phyloP scores from a whole-genome alignment of 2,888 invertebrate genomes.

The Crossocerus cetratus region DNA sequence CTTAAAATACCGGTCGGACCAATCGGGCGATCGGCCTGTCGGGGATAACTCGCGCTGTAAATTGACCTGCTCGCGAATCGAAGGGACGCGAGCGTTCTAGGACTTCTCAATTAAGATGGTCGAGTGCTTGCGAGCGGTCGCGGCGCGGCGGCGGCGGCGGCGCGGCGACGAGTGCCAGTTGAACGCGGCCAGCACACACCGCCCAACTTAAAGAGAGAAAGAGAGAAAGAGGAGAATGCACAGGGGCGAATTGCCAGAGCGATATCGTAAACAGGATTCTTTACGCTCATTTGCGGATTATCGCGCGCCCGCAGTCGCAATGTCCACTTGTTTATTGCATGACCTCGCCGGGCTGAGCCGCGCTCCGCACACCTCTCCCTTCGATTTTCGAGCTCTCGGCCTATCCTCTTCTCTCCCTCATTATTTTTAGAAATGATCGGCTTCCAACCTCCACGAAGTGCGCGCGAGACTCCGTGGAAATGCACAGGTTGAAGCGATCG shows the following conservation, averaged over 20 bases:
- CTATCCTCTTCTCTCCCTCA: slow-evolving; percentile 22
- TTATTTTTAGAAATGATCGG: slow-evolving; percentile 44
- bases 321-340: slow-evolving; percentile 49
- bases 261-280: slow-evolving; percentile 59
- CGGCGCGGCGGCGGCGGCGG: too few species aligned
- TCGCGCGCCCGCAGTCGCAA: slow-evolving; percentile 37
- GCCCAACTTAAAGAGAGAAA: too few species aligned
- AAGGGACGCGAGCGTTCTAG: slow-evolving; percentile 21
- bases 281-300: slow-evolving; percentile 53
- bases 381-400: not conserved
- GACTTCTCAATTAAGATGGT: slow-evolving; percentile 53
- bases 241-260: slow-evolving; percentile 12
- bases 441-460: not conserved
- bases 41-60: slow-evolving; percentile 24
- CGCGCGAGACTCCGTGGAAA: slow-evolving; percentile 26
- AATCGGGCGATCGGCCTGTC: slow-evolving; percentile 18
- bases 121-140: slow-evolving; percentile 10
- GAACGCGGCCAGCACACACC: too few species aligned
- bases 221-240: too few species aligned
- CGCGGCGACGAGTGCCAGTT: too few species aligned
- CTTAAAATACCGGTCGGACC: not conserved
- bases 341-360: slow-evolving; percentile 24
- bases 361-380: slow-evolving; percentile 31
- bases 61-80: slow-evolving; percentile 37
- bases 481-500: too few species aligned